These are phyloP conservation scores for Pygmarrhopalites habei DNA, from an alignment of 1,140 invertebrate genomes.

Conservation along the genomic window DNA sequence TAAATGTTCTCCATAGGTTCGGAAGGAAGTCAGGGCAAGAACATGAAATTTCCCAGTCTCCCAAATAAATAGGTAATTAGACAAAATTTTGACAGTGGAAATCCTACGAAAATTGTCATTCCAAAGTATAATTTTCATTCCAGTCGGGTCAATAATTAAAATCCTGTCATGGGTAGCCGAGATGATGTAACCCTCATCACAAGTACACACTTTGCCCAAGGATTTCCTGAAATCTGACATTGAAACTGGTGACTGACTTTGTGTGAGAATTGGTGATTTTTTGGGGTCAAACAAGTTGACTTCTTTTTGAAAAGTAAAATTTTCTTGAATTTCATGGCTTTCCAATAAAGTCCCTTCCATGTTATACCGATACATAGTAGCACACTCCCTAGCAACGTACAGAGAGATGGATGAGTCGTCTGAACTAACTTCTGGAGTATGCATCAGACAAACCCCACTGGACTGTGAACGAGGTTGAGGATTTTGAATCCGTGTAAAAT, in stretches of 20 bases:
- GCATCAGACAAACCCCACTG: slow-evolving; percentile 17
- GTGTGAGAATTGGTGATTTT: background rate
- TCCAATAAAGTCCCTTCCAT: background rate
- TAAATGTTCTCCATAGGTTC: slow-evolving; percentile 26
- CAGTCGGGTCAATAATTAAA: slow-evolving; percentile 20
- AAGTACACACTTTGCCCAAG: slow-evolving; percentile 24
- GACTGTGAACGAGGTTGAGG: slow-evolving; percentile 1
- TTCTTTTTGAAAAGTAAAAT: background rate
- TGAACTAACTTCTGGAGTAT: background rate
- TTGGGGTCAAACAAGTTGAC: slow-evolving; percentile 7
- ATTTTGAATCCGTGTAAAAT: slow-evolving; percentile 28
- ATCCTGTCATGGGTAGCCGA: slow-evolving; percentile 22
- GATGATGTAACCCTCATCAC: slow-evolving; percentile 24
- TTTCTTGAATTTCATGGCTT: background rate
- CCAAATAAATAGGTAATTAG: slow-evolving; percentile 37
- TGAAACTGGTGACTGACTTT: background rate
- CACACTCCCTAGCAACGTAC: slow-evolving; percentile 3
- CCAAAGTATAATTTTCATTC: slow-evolving; percentile 18
- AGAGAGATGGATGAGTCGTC: background rate
- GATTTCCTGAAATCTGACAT: background rate
- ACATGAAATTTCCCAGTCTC: slow-evolving; percentile 23
- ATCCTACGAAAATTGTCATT: slow-evolving; percentile 32
- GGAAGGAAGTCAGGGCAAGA: slow-evolving; percentile 21
- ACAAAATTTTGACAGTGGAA: slow-evolving; percentile 22
- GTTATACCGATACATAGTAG: slow-evolving; percentile 8